Evolutionary conservation across 1,140 invertebrate species (phyloP).

Genomic region (Delia radicum): DNA sequence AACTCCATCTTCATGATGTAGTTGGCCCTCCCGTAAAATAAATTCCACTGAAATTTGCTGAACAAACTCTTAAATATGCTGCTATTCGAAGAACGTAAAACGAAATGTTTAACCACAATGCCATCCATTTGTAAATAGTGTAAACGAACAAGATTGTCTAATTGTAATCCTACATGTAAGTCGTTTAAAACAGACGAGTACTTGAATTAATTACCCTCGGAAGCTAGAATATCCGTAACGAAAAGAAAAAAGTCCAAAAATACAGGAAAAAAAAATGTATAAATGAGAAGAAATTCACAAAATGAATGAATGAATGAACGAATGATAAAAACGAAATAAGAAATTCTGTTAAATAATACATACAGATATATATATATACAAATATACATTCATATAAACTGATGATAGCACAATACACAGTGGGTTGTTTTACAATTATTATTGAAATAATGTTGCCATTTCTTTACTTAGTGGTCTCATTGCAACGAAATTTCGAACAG

Average conservation of each 20-base stretch:
- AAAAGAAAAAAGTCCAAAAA: background rate
- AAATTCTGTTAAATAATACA: conserved; percentile 15
- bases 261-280: background rate
- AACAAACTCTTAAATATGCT: background rate
- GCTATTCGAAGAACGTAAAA: background rate
- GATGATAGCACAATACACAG: background rate
- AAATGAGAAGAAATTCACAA: background rate
- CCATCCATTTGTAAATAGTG: conserved; percentile 26
- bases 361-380: background rate
- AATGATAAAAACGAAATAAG: conserved; percentile 13
- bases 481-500: no score
- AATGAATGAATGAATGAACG: background rate
- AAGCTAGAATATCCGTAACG: conserved; percentile 24
- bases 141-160: conserved; percentile 29
- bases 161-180: conserved; percentile 34
- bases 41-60: no score
- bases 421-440: no score
- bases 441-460: no score
- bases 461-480: no score
- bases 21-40: background rate
- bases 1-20: background rate
- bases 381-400: background rate
- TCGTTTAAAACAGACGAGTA: conserved; percentile 35
- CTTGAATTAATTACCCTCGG: conserved; percentile 35
- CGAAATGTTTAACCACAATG: conserved; percentile 13